Conservation (phyloP, 2,797 vertebrate genomes). For the Smutsia gigantea region DNA sequence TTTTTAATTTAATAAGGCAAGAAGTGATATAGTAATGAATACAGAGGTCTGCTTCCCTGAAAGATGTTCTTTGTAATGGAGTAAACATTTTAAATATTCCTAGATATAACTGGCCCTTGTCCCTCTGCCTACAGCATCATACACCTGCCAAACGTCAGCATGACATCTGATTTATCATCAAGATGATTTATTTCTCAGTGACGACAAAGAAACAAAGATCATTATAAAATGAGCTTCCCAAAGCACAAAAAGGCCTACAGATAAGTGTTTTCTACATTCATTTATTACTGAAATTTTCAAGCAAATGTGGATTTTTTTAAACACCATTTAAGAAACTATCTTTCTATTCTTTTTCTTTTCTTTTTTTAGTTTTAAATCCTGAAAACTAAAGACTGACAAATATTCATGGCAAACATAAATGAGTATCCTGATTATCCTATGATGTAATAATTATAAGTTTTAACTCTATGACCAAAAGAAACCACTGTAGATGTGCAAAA, state of each 20-base stretch:
- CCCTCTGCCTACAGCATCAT: background rate
- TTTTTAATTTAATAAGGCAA: background rate
- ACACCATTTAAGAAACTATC: background rate
- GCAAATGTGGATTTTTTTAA: slow-evolving; percentile 34
- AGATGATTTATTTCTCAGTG: background rate
- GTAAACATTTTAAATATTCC: slow-evolving; percentile 32
- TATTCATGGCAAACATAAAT: background rate
- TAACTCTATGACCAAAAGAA: background rate
- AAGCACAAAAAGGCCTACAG: background rate
- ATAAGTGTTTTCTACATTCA: background rate
- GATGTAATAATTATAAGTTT: background rate
- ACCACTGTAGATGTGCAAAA: background rate
- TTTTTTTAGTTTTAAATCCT: background rate
- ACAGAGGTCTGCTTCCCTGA: background rate
- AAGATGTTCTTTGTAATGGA: background rate
- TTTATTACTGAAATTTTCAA: background rate
- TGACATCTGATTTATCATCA: slow-evolving; percentile 17
- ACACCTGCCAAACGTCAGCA: background rate
- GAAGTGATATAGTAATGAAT: background rate
- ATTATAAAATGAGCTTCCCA: background rate
- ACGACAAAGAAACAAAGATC: background rate
- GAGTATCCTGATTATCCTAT: background rate
- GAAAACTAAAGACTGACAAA: slow-evolving; percentile 1
- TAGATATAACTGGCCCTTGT: background rate
- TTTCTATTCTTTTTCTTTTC: background rate